Base-by-base conservation (phyloP, 2,888 invertebrate genomes). In the Scelioninae gen. 2 region DNA sequence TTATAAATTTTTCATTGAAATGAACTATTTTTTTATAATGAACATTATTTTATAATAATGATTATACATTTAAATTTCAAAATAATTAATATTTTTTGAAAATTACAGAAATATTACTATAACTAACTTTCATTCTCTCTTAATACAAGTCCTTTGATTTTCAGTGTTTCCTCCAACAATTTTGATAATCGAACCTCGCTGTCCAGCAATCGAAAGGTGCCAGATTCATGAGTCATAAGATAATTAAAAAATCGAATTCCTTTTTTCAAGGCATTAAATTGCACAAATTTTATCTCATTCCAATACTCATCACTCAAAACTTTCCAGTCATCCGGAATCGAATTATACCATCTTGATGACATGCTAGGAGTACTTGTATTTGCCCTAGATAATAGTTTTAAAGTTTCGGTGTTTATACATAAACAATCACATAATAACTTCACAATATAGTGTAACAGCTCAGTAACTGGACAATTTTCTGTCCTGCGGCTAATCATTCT, bases 211-310 rank as follows among this genome's bases (percentile, higher is more conserved):
- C 80, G 79, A 39, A 79, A 79, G 70, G 82, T 82, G 55, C 82
- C 81, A 3, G 82, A 78, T 74, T 85, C 83, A 43, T 81, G 78
- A 57, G 81, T 83, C 1, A 81, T 79, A 9, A 86, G 73, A 58
- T 81, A 82, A 50, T 81, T 80, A 18, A 85, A 67, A 61, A 86
- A 82, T 69, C 77, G 76, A 4, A 85, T 82, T 19, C 85, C 86
- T 33, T 78, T 80, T 65, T 77, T 78, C 15, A 84, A 45, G 16
- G 81, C 76, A 35, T 74, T 78, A 5, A 78, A 72, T 68, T 84
- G 85, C 15, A 73, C 75, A 4, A 67, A 77, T 65, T 74, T 78
- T 4, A 82, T 45, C 9, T 50, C 57, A 2, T 58, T 15, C 82
- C 82, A 82, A 75, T 79, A 81, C 43, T 73, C 50, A 4, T 79